Base-by-base conservation (phyloP, 2,113 vertebrate species). In the Ochotona princeps region DNA sequence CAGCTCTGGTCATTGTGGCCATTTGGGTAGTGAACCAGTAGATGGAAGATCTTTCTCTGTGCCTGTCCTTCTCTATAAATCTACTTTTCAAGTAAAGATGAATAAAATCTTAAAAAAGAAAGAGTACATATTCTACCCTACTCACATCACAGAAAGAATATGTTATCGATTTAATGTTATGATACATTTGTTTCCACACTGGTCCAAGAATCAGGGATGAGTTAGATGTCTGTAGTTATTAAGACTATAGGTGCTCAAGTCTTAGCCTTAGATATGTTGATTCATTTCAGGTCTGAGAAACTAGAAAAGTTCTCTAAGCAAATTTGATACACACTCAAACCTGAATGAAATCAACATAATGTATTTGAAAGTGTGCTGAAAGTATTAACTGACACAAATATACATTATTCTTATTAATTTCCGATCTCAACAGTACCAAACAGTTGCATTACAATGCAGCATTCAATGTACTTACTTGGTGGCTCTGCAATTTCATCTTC, bases 401-500 rank as follows among this genome's bases (percentile, higher is more conserved):
- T 60, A 49, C 2, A 72, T 38, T 82, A 72, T 26, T 65, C 30
- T 61, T 35, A 88, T 49, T 80, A 92, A 35, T 30, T 63, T 90
- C 82, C 78, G 49, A 15, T 49, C 8, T 73, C 80, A 61, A 44
- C 11, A 65, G 32, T 51, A 75, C 15, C 47, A 57, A 82, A 72
- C 13, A 35, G 23, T 32, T 84, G 74, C 57, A 47, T 60, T 85
- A 79, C 61, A 88, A 89, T 49, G 38, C 26, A 60, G 76, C 47
- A 54, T 79, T 23, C 25, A 85, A 54, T 65, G 79, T 57, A 98
- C 99, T 80, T 98, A 99, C 99, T 98, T 97, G 99, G 98, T 78
- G 98, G 98, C 97, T 99, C 99, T 74, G 98, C 92, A 97, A 98
- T 99, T 97, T 99, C 99, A 95, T 98, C 98, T 83, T 98, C 98